phyloP scores from a whole-genome alignment of 2,888 invertebrate genomes.

The Leptinotarsa rubiginosa region DNA sequence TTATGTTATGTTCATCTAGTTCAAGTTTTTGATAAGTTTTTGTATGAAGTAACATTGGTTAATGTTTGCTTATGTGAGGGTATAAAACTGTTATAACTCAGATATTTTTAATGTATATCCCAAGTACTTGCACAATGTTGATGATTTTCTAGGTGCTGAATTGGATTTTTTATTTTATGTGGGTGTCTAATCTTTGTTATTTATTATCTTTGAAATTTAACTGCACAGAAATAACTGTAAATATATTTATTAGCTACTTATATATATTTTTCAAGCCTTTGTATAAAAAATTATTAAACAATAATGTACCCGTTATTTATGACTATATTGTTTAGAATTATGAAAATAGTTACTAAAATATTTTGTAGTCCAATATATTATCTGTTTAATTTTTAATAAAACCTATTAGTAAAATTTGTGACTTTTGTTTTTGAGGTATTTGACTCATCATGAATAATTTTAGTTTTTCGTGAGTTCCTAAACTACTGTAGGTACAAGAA shows the following conservation, averaged over 20 bases:
- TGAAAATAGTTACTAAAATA: conserved; percentile 31
- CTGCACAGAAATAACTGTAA: conserved; percentile 22
- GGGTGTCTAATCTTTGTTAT: conserved; percentile 19
- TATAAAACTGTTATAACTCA: conserved; percentile 17
- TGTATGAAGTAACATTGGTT: conserved; percentile 12
- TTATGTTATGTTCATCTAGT: conserved; percentile 23
- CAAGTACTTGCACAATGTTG: conserved; percentile 11
- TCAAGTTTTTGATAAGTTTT: conserved; percentile 14
- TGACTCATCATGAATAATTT: too few relatives aligned
- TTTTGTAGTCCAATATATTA: conserved; percentile 17
- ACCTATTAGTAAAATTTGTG: neutral
- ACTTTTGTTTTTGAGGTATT: neutral
- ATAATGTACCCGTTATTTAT: conserved; percentile 9
- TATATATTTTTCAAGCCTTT: conserved; percentile 30
- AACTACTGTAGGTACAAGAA: too few relatives aligned
- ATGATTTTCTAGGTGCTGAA: conserved; percentile 15
- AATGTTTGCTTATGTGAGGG: conserved; percentile 10
- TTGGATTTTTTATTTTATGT: conserved; percentile 9
- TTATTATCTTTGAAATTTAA: conserved; percentile 16
- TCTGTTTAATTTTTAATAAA: conserved; percentile 17
- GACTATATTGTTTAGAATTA: conserved; percentile 23
- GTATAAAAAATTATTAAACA: conserved; percentile 26
- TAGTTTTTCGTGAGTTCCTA: too few relatives aligned
- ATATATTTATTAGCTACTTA: conserved; percentile 20
- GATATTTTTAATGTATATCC: conserved; percentile 10